phyloP scores from a whole-genome alignment of 2,113 vertebrate species.

The Clarias batrachus region DNA sequence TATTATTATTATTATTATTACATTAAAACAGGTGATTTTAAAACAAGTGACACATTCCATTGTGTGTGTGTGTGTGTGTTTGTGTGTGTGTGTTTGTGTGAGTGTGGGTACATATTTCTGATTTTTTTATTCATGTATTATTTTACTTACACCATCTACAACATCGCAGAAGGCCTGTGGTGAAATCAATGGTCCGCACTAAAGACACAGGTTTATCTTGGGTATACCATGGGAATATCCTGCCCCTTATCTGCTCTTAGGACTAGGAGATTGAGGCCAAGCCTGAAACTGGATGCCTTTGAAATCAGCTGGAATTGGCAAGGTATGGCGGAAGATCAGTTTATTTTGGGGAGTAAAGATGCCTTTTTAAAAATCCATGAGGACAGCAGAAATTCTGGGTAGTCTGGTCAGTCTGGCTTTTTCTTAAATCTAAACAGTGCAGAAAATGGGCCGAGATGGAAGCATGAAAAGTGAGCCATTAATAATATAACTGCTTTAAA shows the following conservation, averaged over 20 bases:
- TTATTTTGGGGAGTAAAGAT: slow-evolving; percentile 44
- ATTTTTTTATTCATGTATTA: slow-evolving; percentile 10
- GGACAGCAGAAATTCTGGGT: slow-evolving; percentile 24
- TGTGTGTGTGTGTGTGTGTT: neutral
- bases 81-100: neutral
- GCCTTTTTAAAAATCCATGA: slow-evolving; percentile 35
- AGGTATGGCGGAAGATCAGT: slow-evolving; percentile 46
- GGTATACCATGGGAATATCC: slow-evolving; percentile 35
- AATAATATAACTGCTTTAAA: slow-evolving; percentile 55
- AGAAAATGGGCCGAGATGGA: slow-evolving; percentile 29
- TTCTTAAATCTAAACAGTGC: slow-evolving; percentile 6
- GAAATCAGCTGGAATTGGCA: slow-evolving; percentile 20
- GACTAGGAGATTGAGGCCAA: slow-evolving; percentile 36
- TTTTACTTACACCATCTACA: neutral
- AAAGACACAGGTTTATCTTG: slow-evolving; percentile 39
- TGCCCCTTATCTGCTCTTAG: slow-evolving; percentile 14
- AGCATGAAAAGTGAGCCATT: slow-evolving; percentile 42
- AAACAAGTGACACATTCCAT: neutral
- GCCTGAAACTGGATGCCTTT: slow-evolving; percentile 35
- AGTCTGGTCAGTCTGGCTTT: slow-evolving; percentile 3
- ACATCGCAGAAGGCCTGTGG: neutral
- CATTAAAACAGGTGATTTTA: neutral
- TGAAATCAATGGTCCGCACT: slow-evolving; percentile 19
- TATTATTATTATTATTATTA: neutral
- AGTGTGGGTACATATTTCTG: neutral